Conservation (phyloP, 2,113 vertebrate species). For the Coryphaenoides rupestris region DNA sequence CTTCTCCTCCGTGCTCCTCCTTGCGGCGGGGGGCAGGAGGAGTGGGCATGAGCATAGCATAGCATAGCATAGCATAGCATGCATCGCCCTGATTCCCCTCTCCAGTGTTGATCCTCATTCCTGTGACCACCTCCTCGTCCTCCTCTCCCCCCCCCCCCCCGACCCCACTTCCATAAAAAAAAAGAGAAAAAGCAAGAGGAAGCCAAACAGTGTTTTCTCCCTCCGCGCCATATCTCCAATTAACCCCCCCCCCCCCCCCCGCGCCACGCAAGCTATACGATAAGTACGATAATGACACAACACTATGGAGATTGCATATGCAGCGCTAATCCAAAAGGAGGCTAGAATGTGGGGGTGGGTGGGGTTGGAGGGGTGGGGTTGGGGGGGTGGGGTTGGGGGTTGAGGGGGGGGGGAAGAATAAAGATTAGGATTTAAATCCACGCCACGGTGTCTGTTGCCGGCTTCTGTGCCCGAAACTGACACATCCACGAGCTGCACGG, state of each 20-base stretch:
- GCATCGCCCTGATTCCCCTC: conserved; percentile 54
- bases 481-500: too few relatives aligned
- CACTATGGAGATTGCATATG: conserved; percentile 53
- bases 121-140: conserved; percentile 60
- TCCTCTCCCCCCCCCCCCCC: conserved; percentile 20
- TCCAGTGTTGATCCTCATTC: conserved; percentile 54
- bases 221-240: conserved; percentile 54
- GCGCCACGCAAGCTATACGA: too few relatives aligned
- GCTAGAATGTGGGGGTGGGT: conserved; percentile 46
- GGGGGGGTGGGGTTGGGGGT: too few relatives aligned
- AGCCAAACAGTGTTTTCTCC: too few relatives aligned
- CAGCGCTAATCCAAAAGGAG: conserved; percentile 52
- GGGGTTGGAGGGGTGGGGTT: too few relatives aligned
- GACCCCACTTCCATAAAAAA: conserved; percentile 54
- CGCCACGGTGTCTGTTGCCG: conserved; percentile 9
- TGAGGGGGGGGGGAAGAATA: conserved; percentile 41
- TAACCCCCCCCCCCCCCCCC: conserved; percentile 55
- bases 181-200: conserved; percentile 44
- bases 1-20: too few relatives aligned
- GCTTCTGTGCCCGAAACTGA: not conserved
- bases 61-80: too few relatives aligned
- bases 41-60: too few relatives aligned
- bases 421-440: conserved; percentile 64
- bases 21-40: too few relatives aligned
- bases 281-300: conserved; percentile 62